Evolutionary conservation across 1,140 invertebrate genomes (phyloP), one percentile per base, ranked within the genome.

Genomic region (Hycleus phaleratus): DNA sequence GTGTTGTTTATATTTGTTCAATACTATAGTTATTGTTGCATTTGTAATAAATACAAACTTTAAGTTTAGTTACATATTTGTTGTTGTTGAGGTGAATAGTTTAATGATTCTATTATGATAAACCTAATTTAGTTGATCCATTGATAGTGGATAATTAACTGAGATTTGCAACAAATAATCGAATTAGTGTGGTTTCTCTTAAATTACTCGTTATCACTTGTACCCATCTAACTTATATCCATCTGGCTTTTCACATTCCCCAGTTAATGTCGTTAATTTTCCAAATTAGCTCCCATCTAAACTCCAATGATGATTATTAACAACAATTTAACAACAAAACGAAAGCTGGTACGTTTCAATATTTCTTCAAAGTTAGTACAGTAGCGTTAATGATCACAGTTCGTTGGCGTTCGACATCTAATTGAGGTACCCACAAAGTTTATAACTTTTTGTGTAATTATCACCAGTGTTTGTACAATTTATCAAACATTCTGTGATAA

Each of bases 311-410:
- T 32, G 4, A 32, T 32, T 32, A 32, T 5, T 7, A 32, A 32
- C 7, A 32, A 32, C 7, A 32, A 32, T 32, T 18, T 18, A 18
- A 18, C 18, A 18, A 18, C 18, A 18, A 18, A 2, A 32, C 32
- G 32, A 32, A 32, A 32, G 32, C 32, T 32, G 32, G 32, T 18
- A 18, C 18, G 18, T 7, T 32, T 32, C 32, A 32, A 53, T 53
- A 45, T 58, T 66, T 64, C 58, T 55, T 46, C 59, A 56, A 18
- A 32, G 59, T 66, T 66, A 66, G 64, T 66, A 63, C 53, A 52
- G 55, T 61, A 54, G 61, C 62, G 64, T 63, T 66, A 66, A 66
- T 66, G 61, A 66, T 66, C 63, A 50, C 56, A 56, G 64, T 66
- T 66, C 59, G 62, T 66, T 66, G 61, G 57, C 64, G 62, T 60